phyloP scores from a whole-genome alignment of 2,797 vertebrate species.

The Alcedo quadribrachys region DNA sequence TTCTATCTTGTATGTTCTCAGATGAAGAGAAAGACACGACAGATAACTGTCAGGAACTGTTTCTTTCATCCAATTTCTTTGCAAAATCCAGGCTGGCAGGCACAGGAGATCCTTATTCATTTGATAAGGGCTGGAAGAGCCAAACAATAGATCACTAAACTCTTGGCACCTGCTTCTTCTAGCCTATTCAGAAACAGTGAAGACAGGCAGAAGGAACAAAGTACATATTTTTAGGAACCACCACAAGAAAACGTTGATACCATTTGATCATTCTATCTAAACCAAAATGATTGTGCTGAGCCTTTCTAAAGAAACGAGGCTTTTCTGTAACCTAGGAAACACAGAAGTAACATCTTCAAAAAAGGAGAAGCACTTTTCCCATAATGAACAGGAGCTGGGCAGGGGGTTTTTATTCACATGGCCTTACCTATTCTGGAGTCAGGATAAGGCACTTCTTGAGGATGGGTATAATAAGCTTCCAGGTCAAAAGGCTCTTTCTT shows the following conservation, averaged over 20 bases:
- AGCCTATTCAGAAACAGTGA: neutral
- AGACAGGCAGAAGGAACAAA: neutral
- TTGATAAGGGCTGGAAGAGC: neutral
- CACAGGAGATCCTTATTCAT: neutral
- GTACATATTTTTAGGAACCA: neutral
- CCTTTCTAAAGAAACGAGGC: neutral
- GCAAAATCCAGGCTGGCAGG: neutral
- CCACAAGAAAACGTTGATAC: neutral
- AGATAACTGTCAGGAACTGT: neutral
- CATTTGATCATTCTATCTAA: neutral
- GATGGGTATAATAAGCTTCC: conserved; percentile 81
- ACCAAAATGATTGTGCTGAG: neutral
- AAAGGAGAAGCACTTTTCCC: neutral
- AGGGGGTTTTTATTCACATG: neutral
- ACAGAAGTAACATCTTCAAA: neutral
- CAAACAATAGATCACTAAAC: neutral
- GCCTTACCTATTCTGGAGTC: conserved; percentile 83
- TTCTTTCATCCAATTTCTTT: neutral
- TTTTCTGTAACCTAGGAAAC: neutral
- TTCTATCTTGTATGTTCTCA: neutral
- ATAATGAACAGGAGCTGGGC: neutral
- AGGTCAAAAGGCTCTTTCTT: conserved; percentile 85
- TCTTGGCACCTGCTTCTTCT: neutral
- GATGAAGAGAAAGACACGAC: neutral
- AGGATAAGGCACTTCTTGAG: conserved; percentile 82